These are phyloP conservation scores for Onthophagus sagittarius DNA, from an alignment of 2,888 invertebrate species.

Conservation along the genomic window DNA sequence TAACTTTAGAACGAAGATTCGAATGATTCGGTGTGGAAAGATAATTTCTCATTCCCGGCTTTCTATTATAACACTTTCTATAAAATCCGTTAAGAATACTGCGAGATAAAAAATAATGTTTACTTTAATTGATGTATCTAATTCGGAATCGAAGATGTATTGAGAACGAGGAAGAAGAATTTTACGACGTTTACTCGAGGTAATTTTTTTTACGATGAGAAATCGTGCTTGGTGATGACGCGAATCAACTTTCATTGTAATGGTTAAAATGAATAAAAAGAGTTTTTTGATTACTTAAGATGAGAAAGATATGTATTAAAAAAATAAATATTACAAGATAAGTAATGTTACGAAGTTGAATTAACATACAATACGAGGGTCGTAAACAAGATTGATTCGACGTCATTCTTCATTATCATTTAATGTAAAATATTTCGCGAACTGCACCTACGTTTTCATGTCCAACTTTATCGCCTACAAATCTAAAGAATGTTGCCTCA, in stretches of 20 bases:
- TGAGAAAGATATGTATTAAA: not conserved
- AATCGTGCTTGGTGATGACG: not conserved
- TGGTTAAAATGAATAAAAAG: not conserved
- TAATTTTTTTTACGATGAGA: not conserved
- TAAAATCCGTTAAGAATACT: not conserved
- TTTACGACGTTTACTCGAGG: not conserved
- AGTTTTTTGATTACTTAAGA: not conserved
- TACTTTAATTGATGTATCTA: not conserved
- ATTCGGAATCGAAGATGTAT: not conserved
- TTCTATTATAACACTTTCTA: not conserved
- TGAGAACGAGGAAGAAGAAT: not conserved
- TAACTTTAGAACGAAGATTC: not conserved
- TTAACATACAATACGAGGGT: not conserved
- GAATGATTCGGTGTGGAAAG: not conserved
- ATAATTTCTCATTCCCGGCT: not conserved
- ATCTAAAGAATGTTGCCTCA: not conserved
- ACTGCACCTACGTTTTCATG: not conserved
- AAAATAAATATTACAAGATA: no score
- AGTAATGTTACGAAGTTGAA: not conserved
- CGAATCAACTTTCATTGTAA: not conserved
- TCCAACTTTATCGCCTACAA: not conserved
- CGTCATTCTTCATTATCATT: not conserved
- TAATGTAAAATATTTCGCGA: not conserved
- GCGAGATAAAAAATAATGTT: not conserved
- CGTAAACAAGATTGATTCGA: not conserved